phyloP scores from a whole-genome alignment of 2,888 invertebrate species.

The Diarsia dahlii region DNA sequence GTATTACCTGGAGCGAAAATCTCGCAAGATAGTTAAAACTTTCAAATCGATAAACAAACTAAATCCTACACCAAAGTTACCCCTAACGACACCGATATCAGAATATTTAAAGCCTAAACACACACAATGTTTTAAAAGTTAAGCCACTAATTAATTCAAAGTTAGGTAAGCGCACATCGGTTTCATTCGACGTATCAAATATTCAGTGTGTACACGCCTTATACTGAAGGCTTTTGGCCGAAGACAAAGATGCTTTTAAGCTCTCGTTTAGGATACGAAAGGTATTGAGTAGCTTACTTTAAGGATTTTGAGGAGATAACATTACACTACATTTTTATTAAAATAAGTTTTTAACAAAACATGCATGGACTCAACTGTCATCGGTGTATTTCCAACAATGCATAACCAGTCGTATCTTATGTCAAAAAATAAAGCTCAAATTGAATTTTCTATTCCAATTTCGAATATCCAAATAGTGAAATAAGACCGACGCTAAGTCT shows the following conservation, averaged over 20 bases:
- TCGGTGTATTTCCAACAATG: background rate
- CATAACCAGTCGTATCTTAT: background rate
- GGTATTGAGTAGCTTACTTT: constrained; percentile 65
- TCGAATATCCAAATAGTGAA: background rate
- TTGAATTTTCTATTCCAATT: background rate
- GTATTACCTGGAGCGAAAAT: background rate
- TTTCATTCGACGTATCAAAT: constrained; percentile 81
- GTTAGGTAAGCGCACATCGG: constrained; percentile 74
- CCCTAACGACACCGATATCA: constrained; percentile 57
- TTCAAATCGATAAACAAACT: constrained; percentile 39
- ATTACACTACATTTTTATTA: too few relatives aligned
- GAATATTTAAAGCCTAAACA: constrained; percentile 56
- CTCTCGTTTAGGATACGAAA: constrained; percentile 74
- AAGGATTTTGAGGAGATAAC: background rate
- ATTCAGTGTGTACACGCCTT: constrained; percentile 86
- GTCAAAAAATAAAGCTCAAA: background rate
- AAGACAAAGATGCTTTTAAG: constrained; percentile 90
- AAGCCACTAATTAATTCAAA: constrained; percentile 79
- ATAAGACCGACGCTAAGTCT: background rate
- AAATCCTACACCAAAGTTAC: constrained; percentile 54
- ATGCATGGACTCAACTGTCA: background rate
- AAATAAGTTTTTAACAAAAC: background rate
- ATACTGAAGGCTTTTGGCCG: constrained; percentile 83
- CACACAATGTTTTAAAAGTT: constrained; percentile 64
- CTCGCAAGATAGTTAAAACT: background rate